Conservation (phyloP, 2,888 invertebrate genomes). For the Caenorhabditis parvicauda region DNA sequence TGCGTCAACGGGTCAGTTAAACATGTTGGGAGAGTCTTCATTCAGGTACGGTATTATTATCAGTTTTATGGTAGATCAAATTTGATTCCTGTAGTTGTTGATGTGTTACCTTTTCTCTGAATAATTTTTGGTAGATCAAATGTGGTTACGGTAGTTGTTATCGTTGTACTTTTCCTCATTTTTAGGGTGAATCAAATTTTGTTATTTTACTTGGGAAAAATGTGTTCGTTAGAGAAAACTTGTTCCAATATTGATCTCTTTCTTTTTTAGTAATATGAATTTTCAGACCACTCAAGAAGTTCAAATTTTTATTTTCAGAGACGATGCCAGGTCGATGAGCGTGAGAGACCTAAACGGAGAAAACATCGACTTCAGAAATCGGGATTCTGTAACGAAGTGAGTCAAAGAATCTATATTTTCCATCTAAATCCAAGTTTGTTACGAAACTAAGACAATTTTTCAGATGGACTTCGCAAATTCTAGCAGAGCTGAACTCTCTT, state of each 20-base stretch:
- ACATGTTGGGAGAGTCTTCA: neutral
- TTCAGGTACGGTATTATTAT: neutral
- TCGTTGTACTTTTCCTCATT: neutral
- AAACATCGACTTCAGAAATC: conserved; percentile 38
- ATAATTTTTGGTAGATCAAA: too few relatives aligned
- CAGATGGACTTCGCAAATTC: conserved; percentile 48
- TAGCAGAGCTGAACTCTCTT: conserved; percentile 44
- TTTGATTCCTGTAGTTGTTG: too few relatives aligned
- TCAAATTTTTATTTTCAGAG: too few relatives aligned
- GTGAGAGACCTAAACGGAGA: conserved; percentile 41
- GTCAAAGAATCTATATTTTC: neutral
- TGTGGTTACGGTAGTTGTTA: too few relatives aligned
- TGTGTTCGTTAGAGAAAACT: neutral
- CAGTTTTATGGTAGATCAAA: too few relatives aligned
- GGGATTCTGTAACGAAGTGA: conserved; percentile 33
- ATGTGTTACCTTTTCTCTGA: too few relatives aligned
- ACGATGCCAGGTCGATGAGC: conserved; percentile 30
- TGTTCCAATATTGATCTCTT: too few relatives aligned
- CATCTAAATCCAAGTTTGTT: neutral
- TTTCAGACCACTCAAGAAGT: too few relatives aligned
- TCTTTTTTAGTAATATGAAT: too few relatives aligned
- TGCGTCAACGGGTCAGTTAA: neutral
- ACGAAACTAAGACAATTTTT: too few relatives aligned
- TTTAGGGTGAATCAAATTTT: neutral
- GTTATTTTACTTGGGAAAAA: neutral